Percentiles rank a stretch among this genome's conserved stretches.
Evolutionary conservation across 2,888 invertebrate genomes (phyloP).

Genomic region (Trimorus sp.): DNA sequence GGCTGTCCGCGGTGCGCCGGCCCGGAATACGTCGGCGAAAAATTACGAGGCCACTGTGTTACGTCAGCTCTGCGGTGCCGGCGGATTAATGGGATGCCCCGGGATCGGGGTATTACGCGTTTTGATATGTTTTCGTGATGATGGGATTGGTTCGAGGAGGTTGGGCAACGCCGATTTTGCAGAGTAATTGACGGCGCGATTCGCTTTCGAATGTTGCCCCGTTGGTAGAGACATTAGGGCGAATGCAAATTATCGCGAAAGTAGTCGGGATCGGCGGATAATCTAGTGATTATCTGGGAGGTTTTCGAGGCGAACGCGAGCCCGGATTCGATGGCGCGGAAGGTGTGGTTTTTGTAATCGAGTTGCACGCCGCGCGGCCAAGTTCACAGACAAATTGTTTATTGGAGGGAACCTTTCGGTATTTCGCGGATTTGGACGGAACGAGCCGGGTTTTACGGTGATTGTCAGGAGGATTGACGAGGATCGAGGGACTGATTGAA

Average conservation of each 20-base stretch:
- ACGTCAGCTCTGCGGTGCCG: constrained; percentile 50
- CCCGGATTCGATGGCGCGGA: too few species aligned
- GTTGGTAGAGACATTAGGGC: constrained; percentile 5
- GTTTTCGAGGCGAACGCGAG: background rate
- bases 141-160: constrained; percentile 35
- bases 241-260: constrained; percentile 7
- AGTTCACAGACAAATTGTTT: too few species aligned
- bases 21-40: constrained; percentile 26
- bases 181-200: constrained; percentile 36
- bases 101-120: constrained; percentile 40
- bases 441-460: too few species aligned
- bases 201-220: constrained; percentile 5
- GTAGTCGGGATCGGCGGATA: background rate
- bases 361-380: too few species aligned
- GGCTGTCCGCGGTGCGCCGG: background rate
- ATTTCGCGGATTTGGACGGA: too few species aligned
- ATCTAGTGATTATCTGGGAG: constrained; percentile 14
- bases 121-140: constrained; percentile 48
- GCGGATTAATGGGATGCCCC: constrained; percentile 45
- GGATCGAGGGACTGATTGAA: too few species aligned
- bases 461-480: too few species aligned
- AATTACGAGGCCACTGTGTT: constrained; percentile 48
- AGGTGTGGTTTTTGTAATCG: too few species aligned
- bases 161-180: constrained; percentile 49
- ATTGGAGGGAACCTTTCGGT: too few species aligned